Base-by-base conservation (phyloP, 37 sponge, comb jelly and placozoan genomes). In the Spongia lamella region DNA sequence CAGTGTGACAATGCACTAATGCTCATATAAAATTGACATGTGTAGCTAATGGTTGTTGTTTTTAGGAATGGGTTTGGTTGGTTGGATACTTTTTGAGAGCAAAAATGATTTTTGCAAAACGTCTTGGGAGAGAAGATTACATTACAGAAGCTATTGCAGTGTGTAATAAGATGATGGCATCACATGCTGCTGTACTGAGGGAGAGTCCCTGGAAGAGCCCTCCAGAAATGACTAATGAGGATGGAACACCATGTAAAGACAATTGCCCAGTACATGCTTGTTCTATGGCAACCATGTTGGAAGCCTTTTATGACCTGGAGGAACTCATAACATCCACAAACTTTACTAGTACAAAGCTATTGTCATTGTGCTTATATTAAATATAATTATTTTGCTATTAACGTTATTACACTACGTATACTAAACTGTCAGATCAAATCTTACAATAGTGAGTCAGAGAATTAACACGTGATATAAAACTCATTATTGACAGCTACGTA, bases 191-290 rank as follows among this genome's bases (percentile, higher is more conserved):
- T 34, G 77, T 79, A 24, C 68, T 98, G 51, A 37, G 54, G 17
- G 84, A 80, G 38, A 87, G 88, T 1, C 79, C 86, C 14, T 98
- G 91, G 90, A 60, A 79, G 58, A 86, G 92, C 2, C 84, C 95
- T 13, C 90, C 94, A 4, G 99, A 98, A 55, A 83, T 98, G 56
- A 98, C 99, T 56, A 98, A 98, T 69, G 63, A 68, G 65, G 82
- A 87, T 72, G 99, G 99, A 67, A 58, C 68, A 0, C 86, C 89
- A 30, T 98, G 99, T 56, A 27, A 61, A 2, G 93, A 88, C 51
- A 85, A 88, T 63, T 98, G 99, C 71, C 98, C 98, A 15, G 84
- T 84, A 31, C 98, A 97, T 58, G 99, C 99, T 0, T 98, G 99
- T 96, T 98, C 99, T 16, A 84, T 94, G 84, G 92, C 84, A 29